Percentiles rank a stretch among this genome's conserved stretches.
Evolutionary conservation across 2,113 vertebrate genomes (phyloP).

Genomic region (Microcebus tavaratra): DNA sequence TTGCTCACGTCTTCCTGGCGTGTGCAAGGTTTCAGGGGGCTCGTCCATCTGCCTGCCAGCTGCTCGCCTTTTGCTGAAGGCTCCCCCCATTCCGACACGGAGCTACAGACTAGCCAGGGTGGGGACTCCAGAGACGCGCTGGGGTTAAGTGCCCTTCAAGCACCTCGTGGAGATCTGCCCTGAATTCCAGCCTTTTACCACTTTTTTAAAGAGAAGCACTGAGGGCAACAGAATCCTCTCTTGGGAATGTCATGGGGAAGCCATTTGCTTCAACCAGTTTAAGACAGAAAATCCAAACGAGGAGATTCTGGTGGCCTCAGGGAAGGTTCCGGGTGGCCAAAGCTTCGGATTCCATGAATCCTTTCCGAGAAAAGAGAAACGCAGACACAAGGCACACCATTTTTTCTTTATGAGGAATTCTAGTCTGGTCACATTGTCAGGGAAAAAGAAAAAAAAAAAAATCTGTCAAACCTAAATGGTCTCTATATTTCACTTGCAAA

Average conservation of each 20-base stretch:
- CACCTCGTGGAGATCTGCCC: not conserved
- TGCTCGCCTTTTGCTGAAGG: not conserved
- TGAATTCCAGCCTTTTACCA: not conserved
- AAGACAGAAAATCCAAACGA: not conserved
- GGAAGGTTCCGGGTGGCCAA: not conserved
- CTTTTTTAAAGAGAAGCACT: not conserved
- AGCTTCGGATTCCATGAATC: conserved; percentile 35
- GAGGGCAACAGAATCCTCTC: not conserved
- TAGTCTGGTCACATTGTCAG: not conserved
- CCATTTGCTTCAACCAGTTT: not conserved
- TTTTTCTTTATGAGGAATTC: conserved; percentile 50
- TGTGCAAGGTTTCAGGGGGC: not conserved
- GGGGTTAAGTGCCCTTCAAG: not conserved
- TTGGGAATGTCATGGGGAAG: not conserved
- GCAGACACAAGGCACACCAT: conserved; percentile 27
- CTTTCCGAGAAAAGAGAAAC: conserved; percentile 51
- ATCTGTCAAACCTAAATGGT: not conserved
- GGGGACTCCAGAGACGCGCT: not conserved
- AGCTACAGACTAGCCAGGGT: not conserved
- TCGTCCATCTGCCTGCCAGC: not conserved
- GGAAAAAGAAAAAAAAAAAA: not conserved
- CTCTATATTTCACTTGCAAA: not conserved
- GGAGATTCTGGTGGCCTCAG: not conserved
- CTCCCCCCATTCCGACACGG: not conserved
- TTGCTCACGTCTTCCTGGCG: conserved; percentile 33